Conservation (phyloP, 2,888 invertebrate species). For the Drosophila kambysellisi region DNA sequence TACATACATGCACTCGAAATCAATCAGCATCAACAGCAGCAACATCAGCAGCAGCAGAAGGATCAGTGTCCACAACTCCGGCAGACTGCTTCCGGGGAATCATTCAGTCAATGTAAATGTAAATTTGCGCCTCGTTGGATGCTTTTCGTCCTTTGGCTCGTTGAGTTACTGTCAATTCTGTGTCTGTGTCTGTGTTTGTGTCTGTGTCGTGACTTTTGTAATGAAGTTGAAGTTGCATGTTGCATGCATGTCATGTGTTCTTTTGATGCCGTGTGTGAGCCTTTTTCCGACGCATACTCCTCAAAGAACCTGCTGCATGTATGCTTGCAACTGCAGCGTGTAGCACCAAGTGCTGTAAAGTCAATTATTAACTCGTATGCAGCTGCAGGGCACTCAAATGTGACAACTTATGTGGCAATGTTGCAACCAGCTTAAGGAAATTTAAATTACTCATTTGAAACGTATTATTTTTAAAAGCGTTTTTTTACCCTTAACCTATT, state of each 20-base stretch:
- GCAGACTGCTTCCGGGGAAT: slow-evolving; percentile 41
- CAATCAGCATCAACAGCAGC: slow-evolving; percentile 59
- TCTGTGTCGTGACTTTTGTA: slow-evolving; percentile 63
- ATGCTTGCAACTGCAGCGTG: slow-evolving; percentile 25
- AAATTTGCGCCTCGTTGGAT: slow-evolving; percentile 72
- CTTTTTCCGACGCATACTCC: slow-evolving; percentile 58
- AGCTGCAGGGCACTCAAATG: neutral
- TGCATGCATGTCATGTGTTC: slow-evolving; percentile 51
- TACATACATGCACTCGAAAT: slow-evolving; percentile 63
- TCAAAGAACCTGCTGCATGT: slow-evolving; percentile 20
- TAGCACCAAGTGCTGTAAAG: slow-evolving; percentile 50
- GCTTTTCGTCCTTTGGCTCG: slow-evolving; percentile 21
- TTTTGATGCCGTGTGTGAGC: slow-evolving; percentile 26
- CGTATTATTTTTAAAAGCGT: no score
- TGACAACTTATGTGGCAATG: neutral
- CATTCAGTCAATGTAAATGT: slow-evolving; percentile 78
- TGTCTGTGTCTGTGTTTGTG: slow-evolving; percentile 12
- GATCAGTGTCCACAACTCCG: slow-evolving; percentile 33
- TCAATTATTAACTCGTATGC: slow-evolving; percentile 62
- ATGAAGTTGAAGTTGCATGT: slow-evolving; percentile 77
- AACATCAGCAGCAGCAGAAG: slow-evolving; percentile 39
- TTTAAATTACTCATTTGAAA: no score
- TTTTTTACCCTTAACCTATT: no score
- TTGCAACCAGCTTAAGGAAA: neutral
- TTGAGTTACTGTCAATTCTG: slow-evolving; percentile 39